Conservation (phyloP, 53 echinoderm and acorn worm genomes). For the Astropecten irregularis region DNA sequence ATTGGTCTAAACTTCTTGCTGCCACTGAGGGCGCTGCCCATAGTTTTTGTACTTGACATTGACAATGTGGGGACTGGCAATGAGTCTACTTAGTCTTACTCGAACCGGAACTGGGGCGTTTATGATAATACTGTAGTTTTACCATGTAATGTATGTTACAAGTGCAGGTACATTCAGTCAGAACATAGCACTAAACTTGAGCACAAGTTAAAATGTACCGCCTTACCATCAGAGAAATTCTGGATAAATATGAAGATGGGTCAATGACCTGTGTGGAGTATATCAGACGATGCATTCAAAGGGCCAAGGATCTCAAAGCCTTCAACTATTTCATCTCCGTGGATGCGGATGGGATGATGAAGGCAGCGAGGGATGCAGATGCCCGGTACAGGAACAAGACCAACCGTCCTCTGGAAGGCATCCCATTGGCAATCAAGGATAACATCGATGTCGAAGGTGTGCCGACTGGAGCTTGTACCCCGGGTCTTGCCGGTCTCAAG, state of each 20-base stretch:
- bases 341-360: slow-evolving; percentile 13
- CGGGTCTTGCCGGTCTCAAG: background rate
- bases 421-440: background rate
- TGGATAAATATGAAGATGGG: background rate
- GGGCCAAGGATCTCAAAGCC: slow-evolving; percentile 5
- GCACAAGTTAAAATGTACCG: background rate
- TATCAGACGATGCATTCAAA: slow-evolving; percentile 2
- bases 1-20: no score
- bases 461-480: background rate
- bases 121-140: background rate
- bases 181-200: no score
- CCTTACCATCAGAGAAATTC: background rate
- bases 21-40: no score
- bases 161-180: no score
- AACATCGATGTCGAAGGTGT: background rate
- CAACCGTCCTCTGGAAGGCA: background rate
- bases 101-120: no score
- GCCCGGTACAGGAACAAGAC: slow-evolving; percentile 23
- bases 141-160: no score
- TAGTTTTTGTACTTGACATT: no score
- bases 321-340: slow-evolving; percentile 35
- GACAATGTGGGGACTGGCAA: no score
- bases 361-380: slow-evolving; percentile 24
- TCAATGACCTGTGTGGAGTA: slow-evolving; percentile 5
- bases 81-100: no score